A percentile compares a stretch with the other conserved stretches of the same genome.
These are phyloP conservation scores for Ptiloglossa arizonensis DNA, from an alignment of 1,140 invertebrate genomes.

Conservation along the genomic window DNA sequence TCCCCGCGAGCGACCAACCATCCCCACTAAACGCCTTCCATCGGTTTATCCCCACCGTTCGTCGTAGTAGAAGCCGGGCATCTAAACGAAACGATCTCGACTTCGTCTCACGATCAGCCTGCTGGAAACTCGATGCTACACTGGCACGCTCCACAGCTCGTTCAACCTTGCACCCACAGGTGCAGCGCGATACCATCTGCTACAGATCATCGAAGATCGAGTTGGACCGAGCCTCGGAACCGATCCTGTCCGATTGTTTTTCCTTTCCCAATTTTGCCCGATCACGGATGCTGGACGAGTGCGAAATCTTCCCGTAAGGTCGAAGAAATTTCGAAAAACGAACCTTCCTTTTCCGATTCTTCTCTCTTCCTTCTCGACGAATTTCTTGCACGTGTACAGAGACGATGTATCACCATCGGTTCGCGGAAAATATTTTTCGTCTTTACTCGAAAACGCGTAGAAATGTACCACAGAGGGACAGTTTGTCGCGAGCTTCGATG, in stretches of 20 bases:
- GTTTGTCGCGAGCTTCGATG: too few relatives aligned
- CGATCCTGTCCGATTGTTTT: not conserved
- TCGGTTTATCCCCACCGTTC: constrained; percentile 52
- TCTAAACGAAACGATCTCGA: constrained; percentile 45
- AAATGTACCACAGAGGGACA: too few relatives aligned
- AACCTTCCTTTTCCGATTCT: too few relatives aligned
- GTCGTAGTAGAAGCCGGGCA: constrained; percentile 52
- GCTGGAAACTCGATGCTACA: constrained; percentile 31
- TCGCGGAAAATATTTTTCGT: too few relatives aligned
- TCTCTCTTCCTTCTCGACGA: too few relatives aligned
- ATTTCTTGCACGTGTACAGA: too few relatives aligned
- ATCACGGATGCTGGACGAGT: not conserved
- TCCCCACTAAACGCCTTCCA: constrained; percentile 53
- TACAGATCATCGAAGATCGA: constrained; percentile 16
- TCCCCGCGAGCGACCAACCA: constrained; percentile 67
- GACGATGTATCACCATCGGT: too few relatives aligned
- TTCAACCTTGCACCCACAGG: constrained; percentile 18
- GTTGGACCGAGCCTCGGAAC: not conserved
- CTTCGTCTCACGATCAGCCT: constrained; percentile 42
- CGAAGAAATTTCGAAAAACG: too few relatives aligned
- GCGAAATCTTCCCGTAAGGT: too few relatives aligned
- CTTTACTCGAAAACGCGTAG: too few relatives aligned
- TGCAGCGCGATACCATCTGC: constrained; percentile 34
- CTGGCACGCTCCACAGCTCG: constrained; percentile 24
- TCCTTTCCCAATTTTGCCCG: not conserved